Base-by-base conservation (phyloP, 2,113 vertebrate genomes). In the Anguilla rostrata region DNA sequence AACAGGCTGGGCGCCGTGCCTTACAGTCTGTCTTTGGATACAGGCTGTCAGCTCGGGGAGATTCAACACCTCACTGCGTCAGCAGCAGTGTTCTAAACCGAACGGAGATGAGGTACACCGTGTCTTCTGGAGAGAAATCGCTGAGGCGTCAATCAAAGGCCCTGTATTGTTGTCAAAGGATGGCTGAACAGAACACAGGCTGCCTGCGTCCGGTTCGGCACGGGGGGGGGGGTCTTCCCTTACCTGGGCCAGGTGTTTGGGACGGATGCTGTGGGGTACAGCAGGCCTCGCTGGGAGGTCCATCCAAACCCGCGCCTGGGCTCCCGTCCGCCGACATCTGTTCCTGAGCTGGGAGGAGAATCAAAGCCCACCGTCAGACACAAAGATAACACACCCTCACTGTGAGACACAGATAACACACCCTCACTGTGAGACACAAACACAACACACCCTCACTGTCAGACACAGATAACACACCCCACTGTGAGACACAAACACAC, bases 251-350 rank as follows among this genome's bases (percentile, higher is more conserved):
- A 12, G 87, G 86, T 39, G 60, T 85, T 20, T 87, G 83, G 86
- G 53, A 43, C 49, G 83, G 40, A 57, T 78, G 86, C 84, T 89
- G 89, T 26, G 84, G 83, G 75, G 40, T 40, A 1, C 80, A 87
- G 89, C 88, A 87, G 87, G 88, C 93, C 91, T 91, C 95, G 94
- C 95, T 88, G 90, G 90, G 90, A 81, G 90, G 86, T 80, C 94
- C 90, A 82, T 92, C 85, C n/a, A 9, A 86, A 92, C 89, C 88
- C 79, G 89, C 71, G 60, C 83, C 63, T 82, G 89, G 91, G 83
- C 83, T 87, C 82, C 91, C 90, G 94, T 92, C 93, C 92, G 94
- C 94, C 91, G 94, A 95, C 95, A 96, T 96, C 93, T 91, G 95
- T 91, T 88, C 89, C 90, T 88, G 90, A 93, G 88, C 83, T 87